A percentile compares a stretch with the other conserved stretches of the same genome.
Conservation (phyloP, 2,888 invertebrate genomes). For the Steromphala cineraria region DNA sequence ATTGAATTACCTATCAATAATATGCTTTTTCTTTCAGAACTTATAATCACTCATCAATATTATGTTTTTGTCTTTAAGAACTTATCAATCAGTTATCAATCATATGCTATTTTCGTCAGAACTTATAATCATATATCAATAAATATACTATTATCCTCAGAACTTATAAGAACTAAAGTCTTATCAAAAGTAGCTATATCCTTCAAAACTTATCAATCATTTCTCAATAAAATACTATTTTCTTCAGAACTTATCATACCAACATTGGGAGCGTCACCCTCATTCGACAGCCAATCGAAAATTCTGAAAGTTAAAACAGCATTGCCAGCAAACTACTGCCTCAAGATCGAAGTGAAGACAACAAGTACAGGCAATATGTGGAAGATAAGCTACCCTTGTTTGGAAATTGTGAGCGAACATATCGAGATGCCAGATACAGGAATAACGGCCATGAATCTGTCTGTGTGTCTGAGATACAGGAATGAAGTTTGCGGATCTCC, state of each 20-base stretch:
- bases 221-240: too few relatives aligned
- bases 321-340: constrained; percentile 56
- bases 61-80: too few relatives aligned
- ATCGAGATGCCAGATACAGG: constrained; percentile 45
- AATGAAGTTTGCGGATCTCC: constrained; percentile 64
- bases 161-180: too few relatives aligned
- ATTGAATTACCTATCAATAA: too few relatives aligned
- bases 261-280: constrained; percentile 46
- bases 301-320: constrained; percentile 45
- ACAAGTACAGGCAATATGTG: constrained; percentile 46
- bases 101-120: too few relatives aligned
- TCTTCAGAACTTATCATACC: constrained; percentile 57
- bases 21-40: too few relatives aligned
- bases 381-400: constrained; percentile 46
- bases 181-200: too few relatives aligned
- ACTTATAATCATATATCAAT: too few relatives aligned
- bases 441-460: constrained; percentile 57
- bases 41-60: too few relatives aligned
- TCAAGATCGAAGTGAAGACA: constrained; percentile 52
- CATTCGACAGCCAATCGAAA: constrained; percentile 39
- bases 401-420: constrained; percentile 33
- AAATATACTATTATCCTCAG: too few relatives aligned
- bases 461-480: constrained; percentile 61
- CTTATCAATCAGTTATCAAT: too few relatives aligned
- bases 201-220: too few relatives aligned